Conservation (phyloP, 2,797 vertebrate genomes). For the Cossypha dichroa region DNA sequence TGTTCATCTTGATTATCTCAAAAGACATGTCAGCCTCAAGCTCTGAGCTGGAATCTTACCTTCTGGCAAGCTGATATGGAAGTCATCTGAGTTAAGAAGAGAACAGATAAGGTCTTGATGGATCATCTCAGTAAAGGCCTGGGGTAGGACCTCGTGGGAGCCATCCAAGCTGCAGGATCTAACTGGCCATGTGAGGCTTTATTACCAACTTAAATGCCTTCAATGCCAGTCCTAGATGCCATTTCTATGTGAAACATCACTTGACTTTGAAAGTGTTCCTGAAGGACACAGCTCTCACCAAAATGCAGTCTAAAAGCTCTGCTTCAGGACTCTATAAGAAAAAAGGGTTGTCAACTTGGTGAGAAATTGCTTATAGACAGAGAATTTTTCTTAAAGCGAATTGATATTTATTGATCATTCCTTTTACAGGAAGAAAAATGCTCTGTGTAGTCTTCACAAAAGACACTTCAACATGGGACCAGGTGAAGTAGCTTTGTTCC, state of each 20-base stretch:
- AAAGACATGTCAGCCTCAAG: not conserved
- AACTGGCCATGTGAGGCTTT: not conserved
- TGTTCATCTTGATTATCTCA: not conserved
- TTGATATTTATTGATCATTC: conserved; percentile 18
- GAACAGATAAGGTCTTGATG: not conserved
- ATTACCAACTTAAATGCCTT: not conserved
- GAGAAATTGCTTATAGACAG: not conserved
- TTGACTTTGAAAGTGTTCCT: not conserved
- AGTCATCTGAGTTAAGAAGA: not conserved
- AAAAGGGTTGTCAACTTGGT: not conserved
- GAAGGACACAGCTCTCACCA: not conserved
- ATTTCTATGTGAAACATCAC: not conserved
- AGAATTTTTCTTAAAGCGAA: not conserved
- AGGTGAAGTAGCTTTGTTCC: not conserved
- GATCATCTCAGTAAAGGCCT: not conserved
- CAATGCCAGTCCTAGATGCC: not conserved
- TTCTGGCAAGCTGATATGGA: not conserved
- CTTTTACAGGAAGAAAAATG: not conserved
- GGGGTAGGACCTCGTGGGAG: not conserved
- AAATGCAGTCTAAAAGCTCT: not conserved
- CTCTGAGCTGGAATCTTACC: not conserved
- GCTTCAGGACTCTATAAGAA: not conserved
- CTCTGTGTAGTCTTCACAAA: not conserved
- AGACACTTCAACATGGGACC: not conserved
- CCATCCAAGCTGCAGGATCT: not conserved